Percentiles rank a stretch among this genome's conserved stretches.
These are phyloP conservation scores for Ifrita kowaldi DNA, from an alignment of 2,113 vertebrate genomes.

Conservation along the genomic window DNA sequence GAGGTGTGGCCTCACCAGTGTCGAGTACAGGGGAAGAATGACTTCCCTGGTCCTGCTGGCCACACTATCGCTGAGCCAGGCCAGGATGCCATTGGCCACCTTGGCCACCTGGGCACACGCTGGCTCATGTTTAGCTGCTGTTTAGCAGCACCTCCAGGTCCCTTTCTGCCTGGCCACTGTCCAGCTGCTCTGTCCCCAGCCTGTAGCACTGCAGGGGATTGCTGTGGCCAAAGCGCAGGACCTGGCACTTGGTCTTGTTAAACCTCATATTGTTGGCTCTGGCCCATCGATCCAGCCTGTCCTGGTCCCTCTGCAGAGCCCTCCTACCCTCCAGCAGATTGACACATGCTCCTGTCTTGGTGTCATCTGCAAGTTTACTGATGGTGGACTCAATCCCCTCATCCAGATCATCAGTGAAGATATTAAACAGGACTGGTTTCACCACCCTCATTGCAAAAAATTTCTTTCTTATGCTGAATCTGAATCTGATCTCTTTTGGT, in stretches of 20 bases:
- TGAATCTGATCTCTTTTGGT: background rate
- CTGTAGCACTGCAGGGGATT: background rate
- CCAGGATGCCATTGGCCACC: background rate
- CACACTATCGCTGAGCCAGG: background rate
- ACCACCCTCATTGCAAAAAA: background rate
- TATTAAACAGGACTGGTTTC: background rate
- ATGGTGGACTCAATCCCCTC: background rate
- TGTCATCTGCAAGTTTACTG: background rate
- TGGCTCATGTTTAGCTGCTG: background rate
- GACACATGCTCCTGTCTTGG: too few relatives aligned
- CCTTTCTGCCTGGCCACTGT: background rate
- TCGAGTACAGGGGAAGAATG: accelerated
- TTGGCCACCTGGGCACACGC: background rate
- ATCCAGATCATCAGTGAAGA: background rate
- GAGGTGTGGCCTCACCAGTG: accelerated
- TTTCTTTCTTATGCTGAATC: background rate
- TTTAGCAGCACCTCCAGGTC: background rate
- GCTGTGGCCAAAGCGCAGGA: background rate
- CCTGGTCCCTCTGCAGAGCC: background rate
- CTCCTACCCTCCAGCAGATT: background rate
- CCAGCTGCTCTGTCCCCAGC: background rate
- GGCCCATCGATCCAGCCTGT: background rate
- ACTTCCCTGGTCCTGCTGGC: background rate
- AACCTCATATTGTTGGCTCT: accelerated
- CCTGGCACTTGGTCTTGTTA: background rate